Conservation (phyloP, 1,140 invertebrate genomes). For the Wiebesia pumilae region DNA sequence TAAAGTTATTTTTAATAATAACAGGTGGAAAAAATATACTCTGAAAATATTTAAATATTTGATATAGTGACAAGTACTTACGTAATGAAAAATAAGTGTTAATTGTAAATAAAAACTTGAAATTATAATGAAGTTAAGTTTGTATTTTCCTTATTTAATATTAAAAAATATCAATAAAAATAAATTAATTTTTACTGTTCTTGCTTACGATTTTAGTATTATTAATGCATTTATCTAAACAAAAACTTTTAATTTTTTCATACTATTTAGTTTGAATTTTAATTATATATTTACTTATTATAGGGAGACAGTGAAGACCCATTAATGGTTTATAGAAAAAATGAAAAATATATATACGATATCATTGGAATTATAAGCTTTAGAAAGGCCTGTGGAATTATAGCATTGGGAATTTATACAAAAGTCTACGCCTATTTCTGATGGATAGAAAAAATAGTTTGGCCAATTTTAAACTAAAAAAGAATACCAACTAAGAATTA, state of each 20-base stretch:
- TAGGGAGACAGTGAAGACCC: conserved; percentile 77
- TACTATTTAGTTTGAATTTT: conserved; percentile 20
- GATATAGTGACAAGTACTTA: too few relatives aligned
- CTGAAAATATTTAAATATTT: too few relatives aligned
- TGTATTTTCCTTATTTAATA: too few relatives aligned
- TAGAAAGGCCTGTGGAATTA: conserved; percentile 71
- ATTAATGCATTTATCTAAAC: neutral
- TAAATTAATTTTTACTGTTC: too few relatives aligned
- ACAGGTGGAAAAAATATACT: too few relatives aligned
- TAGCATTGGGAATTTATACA: conserved; percentile 76
- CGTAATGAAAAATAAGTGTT: too few relatives aligned
- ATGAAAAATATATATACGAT: conserved; percentile 73
- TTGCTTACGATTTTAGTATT: too few relatives aligned
- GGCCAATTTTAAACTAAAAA: conserved; percentile 52
- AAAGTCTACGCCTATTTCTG: conserved; percentile 75
- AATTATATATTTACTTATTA: conserved; percentile 45
- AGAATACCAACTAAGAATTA: too few relatives aligned
- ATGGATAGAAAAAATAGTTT: conserved; percentile 76
- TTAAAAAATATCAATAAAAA: too few relatives aligned
- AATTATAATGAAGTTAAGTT: too few relatives aligned
- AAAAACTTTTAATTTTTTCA: conserved; percentile 1
- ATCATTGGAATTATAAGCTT: conserved; percentile 76
- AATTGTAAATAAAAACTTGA: too few relatives aligned
- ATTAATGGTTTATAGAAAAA: conserved; percentile 60
- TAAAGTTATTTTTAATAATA: too few relatives aligned